Base-by-base conservation (phyloP, 2,113 vertebrate species). In the Mugil cephalus region DNA sequence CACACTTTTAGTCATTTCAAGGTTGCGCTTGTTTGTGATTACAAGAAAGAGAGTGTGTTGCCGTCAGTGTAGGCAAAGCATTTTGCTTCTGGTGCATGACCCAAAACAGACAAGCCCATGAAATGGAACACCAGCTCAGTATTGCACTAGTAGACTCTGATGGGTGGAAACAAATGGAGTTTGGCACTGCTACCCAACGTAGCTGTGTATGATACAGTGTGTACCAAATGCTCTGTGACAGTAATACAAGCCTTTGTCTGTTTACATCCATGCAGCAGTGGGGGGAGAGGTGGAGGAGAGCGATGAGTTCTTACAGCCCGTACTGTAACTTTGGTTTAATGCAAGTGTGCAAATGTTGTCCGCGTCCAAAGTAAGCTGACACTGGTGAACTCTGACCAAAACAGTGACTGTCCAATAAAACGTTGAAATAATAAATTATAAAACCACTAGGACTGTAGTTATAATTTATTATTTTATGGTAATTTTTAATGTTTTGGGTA, bases 81-180 rank as follows among this genome's bases (percentile, higher is more conserved):
- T 85, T 85, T 83, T 19, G 47, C 85, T 76, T 67, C 58, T 79
- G 77, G 74, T 80, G 69, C 74, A 58, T 75, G 87, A 88, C 80
- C 83, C 70, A 69, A 86, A 86, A 85, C 85, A 89, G 86, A 88
- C 86, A 82, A 77, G 73, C 58, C 61, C 79, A 68, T 78, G 83
- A 87, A 79, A 87, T 61, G 67, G 79, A 91, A 89, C 86, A 88
- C 54, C 68, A 82, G 76, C 87, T 90, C 83, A 74, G 85, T 50
- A 56, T 81, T 87, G 80, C 80, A 85, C 76, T 50, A 68, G 82
- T 65, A 88, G 73, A 83, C 73, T 70, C 74, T 5, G 77, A 86
- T 80, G 73, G 62, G 59, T 60, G 80, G 70, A 84, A 84, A 85
- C 63, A 81, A 88, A 88, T 77, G 48, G 68, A 81, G 82, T 91